phyloP scores from a whole-genome alignment of 2,113 vertebrate genomes.

The Stegostoma tigrinum region DNA sequence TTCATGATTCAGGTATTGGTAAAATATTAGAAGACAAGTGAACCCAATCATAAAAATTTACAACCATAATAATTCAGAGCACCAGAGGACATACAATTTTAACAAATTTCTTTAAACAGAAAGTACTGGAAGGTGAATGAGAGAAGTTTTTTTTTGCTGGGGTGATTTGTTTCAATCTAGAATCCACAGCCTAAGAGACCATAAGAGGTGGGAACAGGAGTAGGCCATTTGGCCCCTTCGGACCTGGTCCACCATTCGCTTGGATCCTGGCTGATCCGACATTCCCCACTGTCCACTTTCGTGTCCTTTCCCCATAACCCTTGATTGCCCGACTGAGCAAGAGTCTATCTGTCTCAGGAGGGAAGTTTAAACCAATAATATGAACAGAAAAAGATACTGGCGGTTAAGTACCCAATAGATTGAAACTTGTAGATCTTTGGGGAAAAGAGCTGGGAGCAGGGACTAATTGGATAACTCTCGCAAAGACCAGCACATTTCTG shows the following conservation, averaged over 20 bases:
- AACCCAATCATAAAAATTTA: background rate
- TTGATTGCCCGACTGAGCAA: too few species aligned
- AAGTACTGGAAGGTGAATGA: too few species aligned
- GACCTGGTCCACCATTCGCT: too few species aligned
- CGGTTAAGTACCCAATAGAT: background rate
- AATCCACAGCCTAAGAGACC: too few species aligned
- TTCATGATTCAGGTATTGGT: slow-evolving; percentile 93
- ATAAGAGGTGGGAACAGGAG: too few species aligned
- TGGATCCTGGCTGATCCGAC: too few species aligned
- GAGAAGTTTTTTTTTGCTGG: too few species aligned
- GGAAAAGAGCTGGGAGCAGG: background rate
- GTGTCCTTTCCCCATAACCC: too few species aligned
- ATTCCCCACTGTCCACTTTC: too few species aligned
- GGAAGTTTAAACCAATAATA: background rate
- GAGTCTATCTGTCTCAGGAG: background rate
- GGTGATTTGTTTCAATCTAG: too few species aligned
- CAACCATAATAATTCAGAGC: background rate
- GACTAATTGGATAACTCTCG: background rate
- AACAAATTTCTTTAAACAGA: background rate
- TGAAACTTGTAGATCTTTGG: background rate
- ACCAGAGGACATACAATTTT: background rate
- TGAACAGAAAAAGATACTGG: too few species aligned
- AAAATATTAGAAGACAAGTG: background rate
- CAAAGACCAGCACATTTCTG: background rate
- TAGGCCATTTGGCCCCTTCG: too few species aligned